Percentiles rank a stretch among this genome's conserved stretches.
These are phyloP conservation scores for Hylomyscus alleni DNA, from an alignment of 2,797 vertebrate genomes.

Conservation along the genomic window DNA sequence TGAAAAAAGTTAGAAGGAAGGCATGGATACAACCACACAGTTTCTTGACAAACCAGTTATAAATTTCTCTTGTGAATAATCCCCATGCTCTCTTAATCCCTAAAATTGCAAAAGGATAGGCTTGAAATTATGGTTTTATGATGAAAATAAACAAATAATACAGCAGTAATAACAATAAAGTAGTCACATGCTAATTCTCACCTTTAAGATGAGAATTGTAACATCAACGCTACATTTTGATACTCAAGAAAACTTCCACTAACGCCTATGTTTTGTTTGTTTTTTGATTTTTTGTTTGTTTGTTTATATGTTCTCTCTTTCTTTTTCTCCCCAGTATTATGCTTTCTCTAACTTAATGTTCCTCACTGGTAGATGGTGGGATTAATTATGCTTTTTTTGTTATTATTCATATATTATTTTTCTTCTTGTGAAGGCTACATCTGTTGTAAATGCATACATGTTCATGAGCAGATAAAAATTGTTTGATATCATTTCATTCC, in stretches of 20 bases:
- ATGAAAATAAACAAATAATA: background rate
- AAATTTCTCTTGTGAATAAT: slow-evolving; percentile 12
- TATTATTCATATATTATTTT: background rate
- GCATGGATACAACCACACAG: background rate
- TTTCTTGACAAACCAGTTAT: slow-evolving; percentile 6
- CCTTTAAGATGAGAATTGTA: no score
- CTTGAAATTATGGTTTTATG: background rate
- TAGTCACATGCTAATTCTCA: slow-evolving; percentile 30
- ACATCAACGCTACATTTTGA: slow-evolving; percentile 9
- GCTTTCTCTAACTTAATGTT: background rate
- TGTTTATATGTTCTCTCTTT: background rate
- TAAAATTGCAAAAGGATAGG: slow-evolving; percentile 9
- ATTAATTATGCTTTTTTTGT: background rate
- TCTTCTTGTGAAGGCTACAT: background rate
- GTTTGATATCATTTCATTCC: background rate
- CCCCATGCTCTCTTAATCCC: background rate
- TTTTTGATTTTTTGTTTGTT: background rate
- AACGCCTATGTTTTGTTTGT: background rate
- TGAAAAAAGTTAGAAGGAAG: slow-evolving; percentile 29
- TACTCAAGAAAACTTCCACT: background rate
- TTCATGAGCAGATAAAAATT: background rate
- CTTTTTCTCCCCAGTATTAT: background rate
- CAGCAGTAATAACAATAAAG: background rate
- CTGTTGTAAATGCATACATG: background rate
- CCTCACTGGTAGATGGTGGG: background rate